These are phyloP conservation scores for Hypsopygia costalis DNA, from an alignment of 2,888 invertebrate species.

Conservation along the genomic window DNA sequence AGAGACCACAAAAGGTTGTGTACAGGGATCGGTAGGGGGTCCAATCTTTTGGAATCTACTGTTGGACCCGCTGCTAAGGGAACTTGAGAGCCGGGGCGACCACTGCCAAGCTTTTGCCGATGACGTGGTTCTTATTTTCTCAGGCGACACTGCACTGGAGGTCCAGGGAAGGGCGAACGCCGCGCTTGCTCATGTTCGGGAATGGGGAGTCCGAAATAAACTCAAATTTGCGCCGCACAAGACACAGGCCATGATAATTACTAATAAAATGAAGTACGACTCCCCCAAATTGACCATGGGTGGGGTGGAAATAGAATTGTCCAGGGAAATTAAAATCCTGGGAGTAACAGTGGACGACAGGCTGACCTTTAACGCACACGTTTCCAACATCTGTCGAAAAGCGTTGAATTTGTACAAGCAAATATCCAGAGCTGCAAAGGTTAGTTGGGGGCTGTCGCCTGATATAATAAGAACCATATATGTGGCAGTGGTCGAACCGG, in stretches of 20 bases:
- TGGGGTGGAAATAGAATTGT: neutral
- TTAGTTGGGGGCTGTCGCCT: no score
- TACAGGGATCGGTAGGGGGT: no score
- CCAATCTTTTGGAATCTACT: no score
- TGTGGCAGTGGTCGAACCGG: no score
- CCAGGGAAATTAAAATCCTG: slow-evolving; percentile 1
- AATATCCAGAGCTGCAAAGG: no score
- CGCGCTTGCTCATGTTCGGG: slow-evolving; percentile 10
- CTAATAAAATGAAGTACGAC: slow-evolving; percentile 1
- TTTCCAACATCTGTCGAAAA: no score
- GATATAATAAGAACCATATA: no score
- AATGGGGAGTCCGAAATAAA: slow-evolving; percentile 15
- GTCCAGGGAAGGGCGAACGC: slow-evolving; percentile 8
- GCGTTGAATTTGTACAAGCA: no score
- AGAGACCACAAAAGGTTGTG: no score
- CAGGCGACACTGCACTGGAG: neutral
- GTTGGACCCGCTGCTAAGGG: no score
- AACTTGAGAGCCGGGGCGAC: neutral
- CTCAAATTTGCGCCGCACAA: slow-evolving; percentile 13
- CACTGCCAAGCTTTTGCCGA: slow-evolving; percentile 16
- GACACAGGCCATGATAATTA: neutral
- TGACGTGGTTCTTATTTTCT: no score
- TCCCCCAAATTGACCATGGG: neutral
- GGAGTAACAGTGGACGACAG: slow-evolving; percentile 7
- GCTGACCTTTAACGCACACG: no score